Evolutionary conservation across 2,888 invertebrate genomes (phyloP).

Genomic region (Polyploca ridens): DNA sequence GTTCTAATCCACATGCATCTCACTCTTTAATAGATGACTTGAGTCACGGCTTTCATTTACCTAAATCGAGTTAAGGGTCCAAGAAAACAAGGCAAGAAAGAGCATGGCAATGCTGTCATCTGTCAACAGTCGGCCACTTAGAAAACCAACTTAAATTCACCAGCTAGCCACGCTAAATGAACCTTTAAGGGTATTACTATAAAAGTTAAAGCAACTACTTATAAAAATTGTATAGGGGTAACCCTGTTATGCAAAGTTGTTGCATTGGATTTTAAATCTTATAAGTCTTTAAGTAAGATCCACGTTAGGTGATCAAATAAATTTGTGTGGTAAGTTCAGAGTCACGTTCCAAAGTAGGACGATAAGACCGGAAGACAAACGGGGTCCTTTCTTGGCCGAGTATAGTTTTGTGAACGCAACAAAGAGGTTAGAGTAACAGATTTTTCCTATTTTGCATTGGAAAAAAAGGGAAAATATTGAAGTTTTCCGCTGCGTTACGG

Average conservation of each 20-base stretch:
- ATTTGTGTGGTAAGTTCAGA: slow-evolving; percentile 45
- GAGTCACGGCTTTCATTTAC: slow-evolving; percentile 63
- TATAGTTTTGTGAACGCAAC: slow-evolving; percentile 43
- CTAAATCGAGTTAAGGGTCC: slow-evolving; percentile 71
- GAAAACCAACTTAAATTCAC: slow-evolving; percentile 36
- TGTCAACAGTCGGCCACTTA: slow-evolving; percentile 67
- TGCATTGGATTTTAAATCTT: slow-evolving; percentile 27
- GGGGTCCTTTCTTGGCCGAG: slow-evolving; percentile 49
- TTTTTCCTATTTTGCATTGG: slow-evolving; percentile 20
- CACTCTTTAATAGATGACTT: slow-evolving; percentile 48
- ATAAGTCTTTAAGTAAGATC: slow-evolving; percentile 24
- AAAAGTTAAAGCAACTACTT: slow-evolving; percentile 28
- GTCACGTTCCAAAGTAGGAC: slow-evolving; percentile 55
- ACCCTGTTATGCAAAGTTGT: slow-evolving; percentile 17
- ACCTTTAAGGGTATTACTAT: slow-evolving; percentile 28
- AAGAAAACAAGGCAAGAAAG: slow-evolving; percentile 71
- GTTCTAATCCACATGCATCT: slow-evolving; percentile 15
- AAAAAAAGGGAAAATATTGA: neutral
- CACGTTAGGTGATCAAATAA: slow-evolving; percentile 14
- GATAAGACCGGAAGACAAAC: slow-evolving; percentile 70
- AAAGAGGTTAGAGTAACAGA: slow-evolving; percentile 31
- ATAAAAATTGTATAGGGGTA: slow-evolving; percentile 21
- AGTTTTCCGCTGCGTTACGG: neutral
- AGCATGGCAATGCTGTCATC: slow-evolving; percentile 68
- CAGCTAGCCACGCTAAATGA: slow-evolving; percentile 30